Evolutionary conservation across 1,140 invertebrate genomes (phyloP), one percentile per base, ranked within the genome.

Genomic region (Episyrphus balteatus): DNA sequence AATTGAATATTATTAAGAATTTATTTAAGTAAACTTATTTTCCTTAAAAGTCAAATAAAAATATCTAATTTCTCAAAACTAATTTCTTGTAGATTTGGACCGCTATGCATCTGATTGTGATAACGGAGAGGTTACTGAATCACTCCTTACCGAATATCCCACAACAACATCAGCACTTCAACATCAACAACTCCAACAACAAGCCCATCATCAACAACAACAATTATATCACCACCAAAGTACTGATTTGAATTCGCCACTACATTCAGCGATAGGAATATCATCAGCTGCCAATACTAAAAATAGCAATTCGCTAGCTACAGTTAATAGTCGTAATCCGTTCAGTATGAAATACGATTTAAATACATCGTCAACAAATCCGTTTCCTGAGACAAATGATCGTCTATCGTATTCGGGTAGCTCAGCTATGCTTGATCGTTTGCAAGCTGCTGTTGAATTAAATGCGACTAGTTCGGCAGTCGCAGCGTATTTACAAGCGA

Each of bases 81-180:
- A 26, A 5, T 26, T 5, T 26, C 21, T 60, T 59, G 1, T 55
- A 79, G 76, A 74, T 62, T 67, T 75, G 47, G 76, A 78, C 44
- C 69, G 75, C 17, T 79, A 79, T 51, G 69, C 75, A 34, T 78
- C 77, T 1, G 77, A 76, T 41, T 74, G 71, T 37, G 76, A 79
- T 53, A 76, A 73, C 14, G 76, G 74, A 57, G 76, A 61, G 33
- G 69, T 59, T 45, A 76, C 68, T 12, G 42, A 49, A 31, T 50
- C 50, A 11, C 42, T 31, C 36, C 51, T 51, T 42, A 73, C 70
- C 38, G 68, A 74, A 56, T 71, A 74, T 57, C 68, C 65, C 59
- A 17, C 59, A 62, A 46, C 59, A 59, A 42, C 59, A 60, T 45
- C 53, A 55, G 39, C 50, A 26, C 21, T 26, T 3, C 21, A 26